These are phyloP conservation scores for Temnopleurus reevesii DNA, from an alignment of 53 echinoderm and acorn worm genomes.

Conservation along the genomic window DNA sequence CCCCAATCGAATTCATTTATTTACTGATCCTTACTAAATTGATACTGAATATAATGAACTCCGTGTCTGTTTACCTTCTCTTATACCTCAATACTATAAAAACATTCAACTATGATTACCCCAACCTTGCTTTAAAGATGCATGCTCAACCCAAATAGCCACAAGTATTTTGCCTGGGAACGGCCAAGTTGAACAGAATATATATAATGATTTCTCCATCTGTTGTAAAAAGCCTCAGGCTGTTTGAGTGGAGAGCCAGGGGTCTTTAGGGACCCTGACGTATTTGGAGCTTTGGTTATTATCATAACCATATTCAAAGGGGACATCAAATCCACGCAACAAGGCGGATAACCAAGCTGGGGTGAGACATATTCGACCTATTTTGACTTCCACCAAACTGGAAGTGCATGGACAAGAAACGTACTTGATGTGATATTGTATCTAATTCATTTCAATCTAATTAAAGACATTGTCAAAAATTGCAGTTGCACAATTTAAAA, in stretches of 20 bases:
- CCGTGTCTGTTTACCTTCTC: not conserved
- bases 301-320: slow-evolving; percentile 40
- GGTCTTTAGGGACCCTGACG: slow-evolving; percentile 23
- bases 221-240: slow-evolving; percentile 15
- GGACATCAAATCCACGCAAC: not conserved
- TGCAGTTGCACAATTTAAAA: no score
- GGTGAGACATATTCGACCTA: slow-evolving; percentile 11
- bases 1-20: no score
- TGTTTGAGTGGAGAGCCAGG: not conserved
- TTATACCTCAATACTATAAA: not conserved
- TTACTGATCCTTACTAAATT: not conserved
- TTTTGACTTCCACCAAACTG: not conserved
- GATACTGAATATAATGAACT: not conserved
- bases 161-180: slow-evolving; percentile 35
- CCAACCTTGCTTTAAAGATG: not conserved
- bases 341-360: not conserved
- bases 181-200: slow-evolving; percentile 33
- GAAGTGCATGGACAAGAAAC: not conserved
- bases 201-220: slow-evolving; percentile 39
- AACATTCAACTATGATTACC: not conserved
- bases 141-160: slow-evolving; percentile 19
- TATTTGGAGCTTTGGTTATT: slow-evolving; percentile 35
- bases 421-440: no score
- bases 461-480: no score
- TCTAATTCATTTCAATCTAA: no score